Conservation (phyloP, 2,888 invertebrate genomes). For the Megalurothrips usitatus region DNA sequence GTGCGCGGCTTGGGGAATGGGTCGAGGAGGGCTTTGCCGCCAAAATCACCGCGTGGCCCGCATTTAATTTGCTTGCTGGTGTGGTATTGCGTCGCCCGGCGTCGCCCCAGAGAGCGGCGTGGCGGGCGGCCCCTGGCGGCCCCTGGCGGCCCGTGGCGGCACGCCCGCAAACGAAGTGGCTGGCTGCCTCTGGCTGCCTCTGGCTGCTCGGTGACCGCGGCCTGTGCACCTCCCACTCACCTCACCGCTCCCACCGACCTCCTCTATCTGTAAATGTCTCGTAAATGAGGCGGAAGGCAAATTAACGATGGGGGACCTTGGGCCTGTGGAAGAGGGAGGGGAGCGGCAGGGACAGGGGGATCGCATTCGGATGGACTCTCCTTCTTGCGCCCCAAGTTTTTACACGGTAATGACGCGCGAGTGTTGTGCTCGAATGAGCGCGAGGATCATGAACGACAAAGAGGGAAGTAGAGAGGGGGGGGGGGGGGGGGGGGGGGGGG, state of each 20-base stretch:
- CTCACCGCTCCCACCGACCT: background rate
- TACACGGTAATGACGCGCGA: background rate
- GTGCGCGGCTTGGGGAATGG: background rate
- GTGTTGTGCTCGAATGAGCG: background rate
- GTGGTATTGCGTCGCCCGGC: background rate
- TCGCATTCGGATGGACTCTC: no score
- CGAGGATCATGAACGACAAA: no score
- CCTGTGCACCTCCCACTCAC: background rate
- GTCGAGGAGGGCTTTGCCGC: background rate
- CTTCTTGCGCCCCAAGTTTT: background rate
- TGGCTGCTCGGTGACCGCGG: no score
- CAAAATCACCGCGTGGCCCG: background rate
- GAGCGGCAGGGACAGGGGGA: no score
- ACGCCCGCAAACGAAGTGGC: no score
- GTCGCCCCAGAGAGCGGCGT: background rate
- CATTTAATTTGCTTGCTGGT: background rate
- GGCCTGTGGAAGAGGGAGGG: no score
- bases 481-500: no score
- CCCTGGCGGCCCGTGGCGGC: no score
- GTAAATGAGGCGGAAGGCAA: constrained; percentile 23
- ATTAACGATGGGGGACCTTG: background rate
- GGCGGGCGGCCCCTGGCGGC: no score
- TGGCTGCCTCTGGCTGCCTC: no score
- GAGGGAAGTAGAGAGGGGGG: no score
- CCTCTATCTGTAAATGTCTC: background rate